These are phyloP conservation scores for Leptogaster cylindrica DNA, from an alignment of 2,888 invertebrate species.

Conservation along the genomic window DNA sequence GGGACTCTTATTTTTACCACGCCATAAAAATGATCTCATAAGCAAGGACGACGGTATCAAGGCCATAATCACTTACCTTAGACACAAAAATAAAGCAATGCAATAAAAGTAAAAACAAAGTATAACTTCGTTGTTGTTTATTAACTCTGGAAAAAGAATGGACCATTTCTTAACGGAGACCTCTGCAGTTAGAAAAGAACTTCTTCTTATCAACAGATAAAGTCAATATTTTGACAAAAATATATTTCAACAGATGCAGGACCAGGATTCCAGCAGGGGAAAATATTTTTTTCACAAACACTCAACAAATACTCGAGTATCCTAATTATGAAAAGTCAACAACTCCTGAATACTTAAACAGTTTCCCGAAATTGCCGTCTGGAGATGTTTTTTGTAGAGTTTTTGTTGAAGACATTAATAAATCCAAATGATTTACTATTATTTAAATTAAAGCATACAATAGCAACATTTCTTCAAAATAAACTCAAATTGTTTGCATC, in stretches of 20 bases:
- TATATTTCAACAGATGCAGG: conserved; percentile 8
- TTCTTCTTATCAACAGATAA: too few species aligned
- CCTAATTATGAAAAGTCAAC: conserved; percentile 35
- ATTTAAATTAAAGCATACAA: too few species aligned
- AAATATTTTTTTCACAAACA: not conserved
- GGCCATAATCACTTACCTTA: conserved; percentile 3
- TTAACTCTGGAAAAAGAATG: too few species aligned
- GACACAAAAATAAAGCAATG: conserved; percentile 24
- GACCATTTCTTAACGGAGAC: too few species aligned
- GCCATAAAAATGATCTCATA: not conserved
- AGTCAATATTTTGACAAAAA: conserved; percentile 36
- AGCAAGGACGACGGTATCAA: not conserved
- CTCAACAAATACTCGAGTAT: conserved; percentile 17
- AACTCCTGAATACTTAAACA: not conserved
- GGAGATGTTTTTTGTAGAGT: too few species aligned
- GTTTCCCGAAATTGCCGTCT: too few species aligned
- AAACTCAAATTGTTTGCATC: too few species aligned
- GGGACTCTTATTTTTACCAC: not conserved
- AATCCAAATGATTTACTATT: too few species aligned
- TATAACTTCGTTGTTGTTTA: conserved; percentile 24
- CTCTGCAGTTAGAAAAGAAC: too few species aligned
- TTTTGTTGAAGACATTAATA: too few species aligned
- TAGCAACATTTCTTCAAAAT: too few species aligned
- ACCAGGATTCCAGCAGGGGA: not conserved
- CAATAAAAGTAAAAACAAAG: conserved; percentile 23